Conservation (phyloP, 2,113 vertebrate species). For the Chrysochloris asiatica region DNA sequence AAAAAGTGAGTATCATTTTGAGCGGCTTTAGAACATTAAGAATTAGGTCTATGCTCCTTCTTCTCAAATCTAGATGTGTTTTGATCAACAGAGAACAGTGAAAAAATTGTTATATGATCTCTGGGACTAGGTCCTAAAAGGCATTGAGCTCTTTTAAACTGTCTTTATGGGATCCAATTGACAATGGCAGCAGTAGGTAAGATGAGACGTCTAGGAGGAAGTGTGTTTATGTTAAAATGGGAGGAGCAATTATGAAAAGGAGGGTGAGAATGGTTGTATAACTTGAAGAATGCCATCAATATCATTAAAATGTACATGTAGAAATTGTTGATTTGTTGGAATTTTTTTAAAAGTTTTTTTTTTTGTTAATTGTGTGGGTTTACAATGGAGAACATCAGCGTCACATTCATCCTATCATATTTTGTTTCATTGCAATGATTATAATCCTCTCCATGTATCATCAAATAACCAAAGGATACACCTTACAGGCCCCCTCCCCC, state of each 20-base stretch:
- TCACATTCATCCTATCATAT: too few species aligned
- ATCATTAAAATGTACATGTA: neutral
- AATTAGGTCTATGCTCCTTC: neutral
- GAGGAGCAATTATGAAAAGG: neutral
- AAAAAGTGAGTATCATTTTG: neutral
- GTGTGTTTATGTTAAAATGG: neutral
- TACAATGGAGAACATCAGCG: too few species aligned
- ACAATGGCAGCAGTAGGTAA: neutral
- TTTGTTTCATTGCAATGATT: too few species aligned
- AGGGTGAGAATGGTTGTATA: neutral
- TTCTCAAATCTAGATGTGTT: neutral
- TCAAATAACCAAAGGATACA: too few species aligned
- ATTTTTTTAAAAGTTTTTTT: too few species aligned
- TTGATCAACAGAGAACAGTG: accelerated
- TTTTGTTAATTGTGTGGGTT: too few species aligned
- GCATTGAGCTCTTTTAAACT: neutral
- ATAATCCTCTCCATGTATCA: too few species aligned
- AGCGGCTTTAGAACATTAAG: neutral
- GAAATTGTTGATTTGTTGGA: neutral
- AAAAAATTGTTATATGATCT: too few species aligned
- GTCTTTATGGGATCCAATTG: neutral
- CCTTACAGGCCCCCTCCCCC: too few species aligned
- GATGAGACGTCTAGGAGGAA: neutral
- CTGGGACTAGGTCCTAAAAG: neutral
- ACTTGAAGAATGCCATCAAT: neutral